A percentile compares a stretch with the other conserved stretches of the same genome.
phyloP scores from a whole-genome alignment of 2,888 invertebrate genomes.

The Chrysina gloriosa region DNA sequence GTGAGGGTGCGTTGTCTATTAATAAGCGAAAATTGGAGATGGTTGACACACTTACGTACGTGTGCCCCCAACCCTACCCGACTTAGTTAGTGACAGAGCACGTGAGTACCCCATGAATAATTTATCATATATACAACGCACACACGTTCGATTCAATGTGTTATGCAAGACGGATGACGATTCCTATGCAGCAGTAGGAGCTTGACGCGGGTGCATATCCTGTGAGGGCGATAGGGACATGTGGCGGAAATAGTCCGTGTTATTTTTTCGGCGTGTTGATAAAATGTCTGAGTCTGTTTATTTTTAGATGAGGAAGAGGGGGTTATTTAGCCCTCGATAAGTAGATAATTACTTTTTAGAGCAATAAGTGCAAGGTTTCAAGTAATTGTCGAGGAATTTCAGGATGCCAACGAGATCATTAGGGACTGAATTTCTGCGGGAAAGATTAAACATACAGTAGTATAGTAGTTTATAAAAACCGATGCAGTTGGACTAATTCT shows the following conservation, averaged over 20 bases:
- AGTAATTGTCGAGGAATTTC: too few relatives aligned
- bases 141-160: constrained; percentile 5
- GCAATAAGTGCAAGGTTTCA: background rate
- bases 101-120: constrained; percentile 31
- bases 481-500: too few relatives aligned
- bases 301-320: constrained; percentile 19
- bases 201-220: constrained; percentile 15
- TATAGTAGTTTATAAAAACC: too few relatives aligned
- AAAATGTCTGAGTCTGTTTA: constrained; percentile 30
- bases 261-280: constrained; percentile 31
- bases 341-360: constrained; percentile 23
- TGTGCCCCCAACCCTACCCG: constrained; percentile 24
- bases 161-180: constrained; percentile 8
- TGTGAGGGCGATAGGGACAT: constrained; percentile 28
- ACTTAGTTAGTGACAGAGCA: constrained; percentile 35
- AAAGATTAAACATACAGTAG: too few relatives aligned
- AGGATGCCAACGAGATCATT: too few relatives aligned
- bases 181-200: constrained; percentile 21
- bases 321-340: constrained; percentile 19
- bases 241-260: constrained; percentile 34
- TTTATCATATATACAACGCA: constrained; percentile 19
- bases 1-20: constrained; percentile 22
- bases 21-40: constrained; percentile 9
- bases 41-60: constrained; percentile 22
- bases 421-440: too few relatives aligned